Evolutionary conservation across 2,797 vertebrate species (phyloP), one percentile per base, ranked within the genome.

Genomic region (Aeoliscus strigatus): DNA sequence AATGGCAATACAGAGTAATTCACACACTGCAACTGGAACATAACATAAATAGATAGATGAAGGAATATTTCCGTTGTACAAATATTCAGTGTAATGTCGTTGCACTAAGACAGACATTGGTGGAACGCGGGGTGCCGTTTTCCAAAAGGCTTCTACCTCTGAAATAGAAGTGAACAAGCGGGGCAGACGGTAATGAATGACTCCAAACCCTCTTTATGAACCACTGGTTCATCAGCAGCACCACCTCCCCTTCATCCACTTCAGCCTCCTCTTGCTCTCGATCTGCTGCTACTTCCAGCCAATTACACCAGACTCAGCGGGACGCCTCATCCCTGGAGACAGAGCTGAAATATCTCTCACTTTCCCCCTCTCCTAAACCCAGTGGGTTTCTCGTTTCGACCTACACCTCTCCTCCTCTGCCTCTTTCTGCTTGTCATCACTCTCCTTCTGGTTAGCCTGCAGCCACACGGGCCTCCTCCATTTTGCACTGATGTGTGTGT

Each of bases 401-500:
- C 18, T 35, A 21, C 27, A 12, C 49, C 15, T 47, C 35, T 40
- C 43, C 25, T 55, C 43, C 13, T 42, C 27, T 27, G 30, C 16
- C 39, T 40, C 46, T 62, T 18, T 49, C 49, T 69, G 27, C 40
- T 47, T 55, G 50, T 68, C 56, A 52, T 56, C 47, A 55, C 53
- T 56, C 40, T 70, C 48, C 34, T 71, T 58, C 44, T 75, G 51
- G 50, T 70, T 41, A 44, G 51, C 66, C 51, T 50, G 53, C 35
- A 71, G 61, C 68, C 39, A 47, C 18, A 32, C 17, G 53, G 56
- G 36, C 60, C 47, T 59, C 57, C 70, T 71, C 72, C 72, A 75
- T 82, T 66, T 67, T 77, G 39, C 59, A 52, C 43, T 44, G 46
- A 59, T 33, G 53, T 55, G 39, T 16, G 11, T 55, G 55, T 50